A percentile compares a stretch with the other conserved stretches of the same genome.
phyloP scores from a whole-genome alignment of 2,113 vertebrate species.

The Fulica atra region DNA sequence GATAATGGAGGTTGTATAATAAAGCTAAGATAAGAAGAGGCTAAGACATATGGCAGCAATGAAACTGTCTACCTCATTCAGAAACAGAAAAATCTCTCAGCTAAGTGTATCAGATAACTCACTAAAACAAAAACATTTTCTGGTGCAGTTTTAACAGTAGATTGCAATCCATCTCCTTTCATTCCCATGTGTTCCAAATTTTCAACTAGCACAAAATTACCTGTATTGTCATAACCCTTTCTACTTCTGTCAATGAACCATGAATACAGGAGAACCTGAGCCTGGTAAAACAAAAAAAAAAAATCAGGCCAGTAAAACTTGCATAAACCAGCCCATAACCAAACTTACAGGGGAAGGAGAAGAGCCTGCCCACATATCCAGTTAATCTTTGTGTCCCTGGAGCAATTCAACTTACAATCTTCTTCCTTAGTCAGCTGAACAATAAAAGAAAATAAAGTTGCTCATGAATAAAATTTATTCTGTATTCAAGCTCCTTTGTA shows the following conservation, averaged over 20 bases:
- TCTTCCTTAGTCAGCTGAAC: background rate
- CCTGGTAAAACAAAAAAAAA: background rate
- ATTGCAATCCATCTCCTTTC: background rate
- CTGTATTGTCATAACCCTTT: background rate
- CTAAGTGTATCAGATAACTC: background rate
- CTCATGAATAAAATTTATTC: background rate
- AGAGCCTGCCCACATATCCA: background rate
- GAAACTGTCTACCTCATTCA: background rate
- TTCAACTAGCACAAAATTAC: background rate
- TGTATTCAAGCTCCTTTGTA: background rate
- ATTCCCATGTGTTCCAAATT: background rate
- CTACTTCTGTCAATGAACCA: background rate
- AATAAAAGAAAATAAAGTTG: background rate
- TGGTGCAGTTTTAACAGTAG: background rate
- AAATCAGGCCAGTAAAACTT: background rate
- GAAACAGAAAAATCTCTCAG: constrained; percentile 2
- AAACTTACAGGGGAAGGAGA: background rate
- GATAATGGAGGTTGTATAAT: background rate
- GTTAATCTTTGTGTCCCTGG: background rate
- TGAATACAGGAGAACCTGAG: background rate
- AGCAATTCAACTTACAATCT: background rate
- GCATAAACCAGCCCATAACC: background rate
- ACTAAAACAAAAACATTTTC: background rate
- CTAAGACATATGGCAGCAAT: background rate
- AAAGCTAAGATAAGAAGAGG: background rate